A percentile compares a stretch with the other conserved stretches of the same genome.
Evolutionary conservation across 2,888 invertebrate genomes (phyloP).

Genomic region (Trissonchulus latispiculum): DNA sequence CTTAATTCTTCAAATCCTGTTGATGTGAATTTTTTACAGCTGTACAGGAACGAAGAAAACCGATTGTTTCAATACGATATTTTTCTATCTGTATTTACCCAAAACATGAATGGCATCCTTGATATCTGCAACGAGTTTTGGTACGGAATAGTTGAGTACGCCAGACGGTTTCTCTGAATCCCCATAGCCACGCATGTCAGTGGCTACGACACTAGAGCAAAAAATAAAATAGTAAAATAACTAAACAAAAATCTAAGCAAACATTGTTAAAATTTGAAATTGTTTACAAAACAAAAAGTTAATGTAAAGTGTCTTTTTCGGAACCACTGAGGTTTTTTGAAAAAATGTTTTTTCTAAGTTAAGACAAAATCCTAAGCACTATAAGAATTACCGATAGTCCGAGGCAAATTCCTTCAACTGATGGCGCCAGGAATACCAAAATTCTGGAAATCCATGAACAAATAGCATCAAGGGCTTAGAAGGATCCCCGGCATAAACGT

Average conservation of each 20-base stretch:
- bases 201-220: conserved; percentile 60
- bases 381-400: conserved; percentile 35
- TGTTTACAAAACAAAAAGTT: too few species aligned
- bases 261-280: too few species aligned
- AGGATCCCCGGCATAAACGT: conserved; percentile 58
- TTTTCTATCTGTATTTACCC: conserved; percentile 48
- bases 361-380: too few species aligned
- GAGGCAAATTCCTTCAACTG: conserved; percentile 56
- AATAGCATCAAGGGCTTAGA: conserved; percentile 60
- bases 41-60: too few species aligned
- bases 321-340: too few species aligned
- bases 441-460: conserved; percentile 65
- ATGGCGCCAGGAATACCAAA: conserved; percentile 65
- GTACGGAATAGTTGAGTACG: conserved; percentile 54
- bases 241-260: too few species aligned
- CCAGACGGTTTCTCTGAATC: conserved; percentile 63
- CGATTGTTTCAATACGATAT: too few species aligned
- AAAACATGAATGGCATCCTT: conserved; percentile 56
- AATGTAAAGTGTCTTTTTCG: too few species aligned
- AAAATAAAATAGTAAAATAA: too few species aligned
- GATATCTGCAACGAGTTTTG: conserved; percentile 57
- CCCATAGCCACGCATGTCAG: conserved; percentile 67
- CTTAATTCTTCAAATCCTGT: too few species aligned
- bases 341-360: too few species aligned
- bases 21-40: too few species aligned